A percentile compares a stretch with the other conserved stretches of the same genome.
Conservation (phyloP, 2,888 invertebrate genomes). For the Ochropleura leucogaster region DNA sequence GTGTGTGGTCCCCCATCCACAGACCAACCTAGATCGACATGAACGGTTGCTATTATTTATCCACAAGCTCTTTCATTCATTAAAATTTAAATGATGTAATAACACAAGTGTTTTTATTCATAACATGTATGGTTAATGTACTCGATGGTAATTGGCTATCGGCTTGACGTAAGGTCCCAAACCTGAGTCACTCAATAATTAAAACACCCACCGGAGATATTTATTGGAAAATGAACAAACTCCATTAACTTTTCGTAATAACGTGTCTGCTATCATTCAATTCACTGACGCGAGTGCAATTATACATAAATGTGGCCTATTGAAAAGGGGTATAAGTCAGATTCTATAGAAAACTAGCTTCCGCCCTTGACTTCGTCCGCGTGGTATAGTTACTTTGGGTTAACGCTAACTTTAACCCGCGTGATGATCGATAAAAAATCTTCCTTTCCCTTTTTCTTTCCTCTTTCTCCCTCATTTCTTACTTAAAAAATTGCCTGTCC, state of each 20-base stretch:
- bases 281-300: conserved; percentile 42
- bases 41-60: no score
- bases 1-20: no score
- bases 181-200: conserved; percentile 69
- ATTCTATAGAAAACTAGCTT: no score
- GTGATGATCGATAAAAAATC: no score
- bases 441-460: no score
- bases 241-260: conserved; percentile 68
- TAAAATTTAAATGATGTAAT: conserved; percentile 50
- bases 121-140: conserved; percentile 52
- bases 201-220: conserved; percentile 70
- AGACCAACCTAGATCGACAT: no score
- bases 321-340: no score
- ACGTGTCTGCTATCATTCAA: conserved; percentile 59
- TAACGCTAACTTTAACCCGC: no score
- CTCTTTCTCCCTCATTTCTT: no score
- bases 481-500: no score
- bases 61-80: conserved; percentile 12
- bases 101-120: conserved; percentile 50
- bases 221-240: conserved; percentile 71
- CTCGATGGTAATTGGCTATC: conserved; percentile 70
- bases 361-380: no score
- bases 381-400: no score
- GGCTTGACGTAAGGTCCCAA: conserved; percentile 64
- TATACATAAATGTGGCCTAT: not conserved